Base-by-base conservation (phyloP, 2,888 invertebrate genomes). In the Acleris laterana region DNA sequence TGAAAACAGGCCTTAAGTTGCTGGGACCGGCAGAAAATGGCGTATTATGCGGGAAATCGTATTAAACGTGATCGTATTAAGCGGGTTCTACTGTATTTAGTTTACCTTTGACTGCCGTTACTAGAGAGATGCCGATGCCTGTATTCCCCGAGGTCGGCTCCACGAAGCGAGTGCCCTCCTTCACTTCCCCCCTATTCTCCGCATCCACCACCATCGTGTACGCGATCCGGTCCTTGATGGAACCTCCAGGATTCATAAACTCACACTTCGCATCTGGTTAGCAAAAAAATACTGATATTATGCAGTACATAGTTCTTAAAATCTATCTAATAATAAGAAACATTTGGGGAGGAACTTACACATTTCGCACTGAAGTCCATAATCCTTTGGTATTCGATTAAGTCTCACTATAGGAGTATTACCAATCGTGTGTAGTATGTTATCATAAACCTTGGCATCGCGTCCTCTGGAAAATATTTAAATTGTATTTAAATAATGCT, bases 221-320 rank as follows among this genome's bases (percentile, higher is more conserved):
- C 0, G 96, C 98, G 77, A 99, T 98, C 60, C 98, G 94, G 82
- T 98, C 98, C 81, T 98, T 98, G 1, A 98, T 96, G 17, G 98
- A 98, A 1, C 99, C 99, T 42, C 99, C 99, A 44, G 99, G 97
- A 86, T 98, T 99, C 77, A 98, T 93, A 84, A 95, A 99, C 88
- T 99, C 99, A 85, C 98, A 99, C 93, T 99, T 99, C 58, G 94
- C 99, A 90, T 96, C 98, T 98, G 82, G 62, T 48, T 5, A 19
- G 3, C 5, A 44, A 56, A 11, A 44, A 25, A 42, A n/a, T 20
- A 52, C 2, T 56, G 19, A 49, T 11, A 53, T 32, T 53, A 38
- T 32, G 46, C 6, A n/a, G 46, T n/a, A n/a, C 17, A n/a, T 46
- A 5, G n/a, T 17, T 17, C 7, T 5, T 17, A 46, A n/a, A 16